Evolutionary conservation across 2,888 invertebrate species (phyloP).

Genomic region (Zygaena filipendulae): DNA sequence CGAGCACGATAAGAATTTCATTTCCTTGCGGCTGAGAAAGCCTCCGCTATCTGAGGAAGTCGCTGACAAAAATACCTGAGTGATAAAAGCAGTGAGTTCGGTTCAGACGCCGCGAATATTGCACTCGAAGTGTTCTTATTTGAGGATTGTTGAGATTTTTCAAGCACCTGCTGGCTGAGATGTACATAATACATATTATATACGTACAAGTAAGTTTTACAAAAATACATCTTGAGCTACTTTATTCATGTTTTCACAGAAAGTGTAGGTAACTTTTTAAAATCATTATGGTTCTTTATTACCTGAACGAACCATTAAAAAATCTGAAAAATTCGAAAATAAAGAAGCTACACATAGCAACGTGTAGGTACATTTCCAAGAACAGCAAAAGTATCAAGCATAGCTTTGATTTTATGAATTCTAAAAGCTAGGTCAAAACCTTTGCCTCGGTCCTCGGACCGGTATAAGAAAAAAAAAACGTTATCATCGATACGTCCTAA

Average conservation of each 20-base stretch:
- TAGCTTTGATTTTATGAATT: slow-evolving; percentile 59
- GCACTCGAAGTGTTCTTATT: slow-evolving; percentile 24
- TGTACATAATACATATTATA: slow-evolving; percentile 15
- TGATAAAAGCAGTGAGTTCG: slow-evolving; percentile 58
- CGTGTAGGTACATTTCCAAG: too few species aligned
- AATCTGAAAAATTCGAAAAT: too few species aligned
- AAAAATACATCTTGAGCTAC: too few species aligned
- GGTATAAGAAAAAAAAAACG: slow-evolving; percentile 34
- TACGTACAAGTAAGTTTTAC: slow-evolving; percentile 33
- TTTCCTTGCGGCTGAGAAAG: slow-evolving; percentile 57
- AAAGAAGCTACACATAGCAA: too few species aligned
- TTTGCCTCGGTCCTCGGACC: slow-evolving; percentile 43
- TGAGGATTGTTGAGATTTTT: slow-evolving; percentile 18
- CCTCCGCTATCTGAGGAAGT: slow-evolving; percentile 60
- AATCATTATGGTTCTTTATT: too few species aligned
- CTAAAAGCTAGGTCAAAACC: slow-evolving; percentile 60
- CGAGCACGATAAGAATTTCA: slow-evolving; percentile 68
- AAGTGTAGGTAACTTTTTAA: too few species aligned
- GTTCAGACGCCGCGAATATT: slow-evolving; percentile 38
- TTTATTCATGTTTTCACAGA: too few species aligned
- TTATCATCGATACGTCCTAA: too few species aligned
- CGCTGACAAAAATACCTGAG: slow-evolving; percentile 61
- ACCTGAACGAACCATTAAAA: too few species aligned
- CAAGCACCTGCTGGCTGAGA: slow-evolving; percentile 16
- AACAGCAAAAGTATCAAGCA: slow-evolving; percentile 34